Evolutionary conservation across 1,140 invertebrate genomes (phyloP), one percentile per base, ranked within the genome.

Genomic region (Chlorops oryzae): DNA sequence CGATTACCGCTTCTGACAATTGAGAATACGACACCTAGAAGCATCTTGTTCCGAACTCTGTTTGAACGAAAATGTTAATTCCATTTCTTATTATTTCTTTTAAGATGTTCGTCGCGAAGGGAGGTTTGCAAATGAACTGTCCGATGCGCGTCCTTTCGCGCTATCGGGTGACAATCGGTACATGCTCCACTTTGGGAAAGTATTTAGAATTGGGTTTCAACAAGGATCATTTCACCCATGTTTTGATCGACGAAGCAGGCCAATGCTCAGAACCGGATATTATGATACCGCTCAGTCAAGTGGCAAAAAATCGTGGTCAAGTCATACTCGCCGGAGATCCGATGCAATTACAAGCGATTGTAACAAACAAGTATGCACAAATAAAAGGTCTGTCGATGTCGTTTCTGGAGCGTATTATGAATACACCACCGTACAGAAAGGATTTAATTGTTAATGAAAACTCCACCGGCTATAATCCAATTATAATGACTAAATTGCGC

Each of bases 251-350:
- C 69, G 92, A 96, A 77, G 87, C 88, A 48, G 91, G 90, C 1
- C 89, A 94, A 67, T 82, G 86, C 2, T 88, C 81, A 5, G 92
- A 96, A 74, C 87, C 90, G 15, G 91, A 95, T 75, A 81, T 84
- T 41, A 75, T 93, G 74, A 81, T 91, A 59, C 81, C 88, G 5
- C 61, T 92, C 23, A 74, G 75, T 52, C 73, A 76, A 45, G 58
- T 63, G 47, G 62, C 74, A 47, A 76, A 76, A 55, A 57, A 76
- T 22, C 61, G 72, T 57, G 82, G 83, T 2, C 83, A 86, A 74
- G 78, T 90, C 12, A 74, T 94, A 50, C 72, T 96, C 12, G 88
- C 90, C 53, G 92, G 92, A 12, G 92, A 95, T 78, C 92, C 89
- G 15, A 77, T 84, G 65, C 92, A 96, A 71, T 77, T 96, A 17